Percentiles rank a stretch among this genome's conserved stretches.
Evolutionary conservation across 2,113 vertebrate species (phyloP).

Genomic region (Pangasianodon hypophthalmus): DNA sequence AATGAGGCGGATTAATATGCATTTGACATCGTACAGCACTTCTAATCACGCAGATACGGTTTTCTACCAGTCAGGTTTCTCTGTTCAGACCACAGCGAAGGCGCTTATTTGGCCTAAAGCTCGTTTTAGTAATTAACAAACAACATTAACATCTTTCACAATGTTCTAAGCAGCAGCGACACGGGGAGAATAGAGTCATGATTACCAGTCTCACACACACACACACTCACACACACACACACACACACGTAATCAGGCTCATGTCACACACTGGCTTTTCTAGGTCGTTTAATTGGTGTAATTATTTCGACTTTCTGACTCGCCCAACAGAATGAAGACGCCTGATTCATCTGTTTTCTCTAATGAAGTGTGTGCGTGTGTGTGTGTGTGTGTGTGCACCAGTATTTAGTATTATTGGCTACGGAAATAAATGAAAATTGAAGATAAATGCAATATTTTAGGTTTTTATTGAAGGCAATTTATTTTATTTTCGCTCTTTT

Average conservation of each 20-base stretch:
- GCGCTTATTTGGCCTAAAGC: conserved; percentile 9
- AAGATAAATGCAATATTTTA: background rate
- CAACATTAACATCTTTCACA: conserved; percentile 25
- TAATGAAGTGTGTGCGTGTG: conserved; percentile 33
- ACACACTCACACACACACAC: conserved; percentile 19
- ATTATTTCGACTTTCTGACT: conserved; percentile 20
- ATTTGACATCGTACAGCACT: background rate
- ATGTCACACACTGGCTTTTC: conserved; percentile 15
- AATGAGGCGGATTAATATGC: conserved; percentile 42
- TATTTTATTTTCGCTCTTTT: background rate
- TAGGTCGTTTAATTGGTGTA: conserved; percentile 24
- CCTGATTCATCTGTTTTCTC: conserved; percentile 16
- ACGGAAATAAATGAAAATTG: background rate
- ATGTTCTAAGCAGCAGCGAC: conserved; percentile 9
- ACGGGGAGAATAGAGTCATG: conserved; percentile 20
- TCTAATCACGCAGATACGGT: background rate
- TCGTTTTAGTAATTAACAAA: conserved; percentile 29
- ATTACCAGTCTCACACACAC: conserved; percentile 18
- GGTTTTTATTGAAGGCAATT: background rate
- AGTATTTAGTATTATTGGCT: background rate
- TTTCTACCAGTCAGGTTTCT: background rate
- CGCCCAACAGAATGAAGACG: background rate
- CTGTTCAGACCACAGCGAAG: background rate
- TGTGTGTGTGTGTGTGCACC: background rate
- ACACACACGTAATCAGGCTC: conserved; percentile 5